Evolutionary conservation across 2,888 invertebrate species (phyloP), one percentile per base, ranked within the genome.

Genomic region (Hydrotaea diabolus): DNA sequence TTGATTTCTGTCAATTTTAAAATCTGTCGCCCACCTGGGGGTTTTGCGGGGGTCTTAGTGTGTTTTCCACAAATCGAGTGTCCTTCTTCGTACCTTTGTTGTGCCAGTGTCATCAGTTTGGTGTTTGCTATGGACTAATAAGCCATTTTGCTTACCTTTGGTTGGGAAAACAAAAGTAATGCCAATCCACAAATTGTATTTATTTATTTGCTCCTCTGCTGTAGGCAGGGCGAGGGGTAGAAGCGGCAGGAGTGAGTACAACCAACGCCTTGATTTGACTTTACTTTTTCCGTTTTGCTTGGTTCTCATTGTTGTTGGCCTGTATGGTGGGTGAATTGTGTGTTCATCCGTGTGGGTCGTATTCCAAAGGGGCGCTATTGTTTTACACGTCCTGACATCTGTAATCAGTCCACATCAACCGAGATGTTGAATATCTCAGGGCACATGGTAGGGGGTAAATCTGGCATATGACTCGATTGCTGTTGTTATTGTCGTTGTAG

Each of bases 61-160:
- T 62, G 62, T 59, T 23, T 26, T 43, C 5, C 5, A 15, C 43
- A 43, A 43, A 9, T 31, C 31, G 31, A 31, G 13, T 43, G 43
- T 43, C 43, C 43, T 2, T 43, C n/a, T 15, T 49, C n/a, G n/a
- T 26, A 0, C 21, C 55, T 9, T 62, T 62, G 31, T 36, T 31
- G 31, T 62, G 62, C n/a, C 62, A 62, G 15, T 62, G 62, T 62
- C 62, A 62, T 31, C 62, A 36, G 62, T 62, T 62, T 62, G n/a
- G 2, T 31, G 36, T 62, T 31, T 62, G 62, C 8, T 23, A n/a
- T n/a, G 36, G 62, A 62, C n/a, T n/a, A 15, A 15, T 59, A 17
- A 31, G 62, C n/a, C 62, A 62, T 31, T n/a, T 3, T n/a, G 19
- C 26, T 62, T 62, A 62, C 62, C 62, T 62, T 15, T 31, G 62